These are phyloP conservation scores for Xyrichtys novacula DNA, from an alignment of 2,797 vertebrate genomes.

Conservation along the genomic window DNA sequence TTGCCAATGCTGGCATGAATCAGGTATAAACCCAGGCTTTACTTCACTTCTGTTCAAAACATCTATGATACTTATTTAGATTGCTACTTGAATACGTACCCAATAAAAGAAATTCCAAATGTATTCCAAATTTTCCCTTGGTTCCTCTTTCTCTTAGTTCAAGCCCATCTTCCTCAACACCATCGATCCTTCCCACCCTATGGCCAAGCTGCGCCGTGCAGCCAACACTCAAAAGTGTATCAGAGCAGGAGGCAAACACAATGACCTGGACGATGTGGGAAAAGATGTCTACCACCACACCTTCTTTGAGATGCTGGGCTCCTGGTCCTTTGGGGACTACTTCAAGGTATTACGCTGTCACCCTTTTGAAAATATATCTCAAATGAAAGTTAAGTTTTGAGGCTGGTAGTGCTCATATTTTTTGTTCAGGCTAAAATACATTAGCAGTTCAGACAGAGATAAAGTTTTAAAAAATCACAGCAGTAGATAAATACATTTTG, in stretches of 20 bases:
- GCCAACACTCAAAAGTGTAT: constrained; percentile 99
- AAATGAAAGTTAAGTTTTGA: no score
- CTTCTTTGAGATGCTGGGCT: constrained; percentile 99
- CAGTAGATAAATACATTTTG: no score
- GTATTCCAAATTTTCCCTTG: background rate
- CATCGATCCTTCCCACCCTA: constrained; percentile 95
- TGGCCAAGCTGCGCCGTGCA: constrained; percentile 92
- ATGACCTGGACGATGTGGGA: constrained; percentile 97
- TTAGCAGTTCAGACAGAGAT: no score
- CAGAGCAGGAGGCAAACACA: constrained; percentile 98
- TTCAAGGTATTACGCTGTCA: constrained; percentile 89
- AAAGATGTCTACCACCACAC: constrained; percentile 99
- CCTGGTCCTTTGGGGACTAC: constrained; percentile 99
- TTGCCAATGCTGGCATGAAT: constrained; percentile 99
- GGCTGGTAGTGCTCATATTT: no score
- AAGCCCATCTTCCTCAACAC: constrained; percentile 99
- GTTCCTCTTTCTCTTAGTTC: constrained; percentile 82
- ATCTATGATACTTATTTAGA: background rate
- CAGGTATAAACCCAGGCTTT: constrained; percentile 84
- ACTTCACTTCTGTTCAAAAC: no score
- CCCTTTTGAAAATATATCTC: background rate
- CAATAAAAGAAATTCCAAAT: no score
- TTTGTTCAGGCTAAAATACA: no score
- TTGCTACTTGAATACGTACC: background rate
- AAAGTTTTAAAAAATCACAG: no score